Evolutionary conservation across 2,113 vertebrate genomes (phyloP).

Genomic region (Phalacrocorax brasilianus): DNA sequence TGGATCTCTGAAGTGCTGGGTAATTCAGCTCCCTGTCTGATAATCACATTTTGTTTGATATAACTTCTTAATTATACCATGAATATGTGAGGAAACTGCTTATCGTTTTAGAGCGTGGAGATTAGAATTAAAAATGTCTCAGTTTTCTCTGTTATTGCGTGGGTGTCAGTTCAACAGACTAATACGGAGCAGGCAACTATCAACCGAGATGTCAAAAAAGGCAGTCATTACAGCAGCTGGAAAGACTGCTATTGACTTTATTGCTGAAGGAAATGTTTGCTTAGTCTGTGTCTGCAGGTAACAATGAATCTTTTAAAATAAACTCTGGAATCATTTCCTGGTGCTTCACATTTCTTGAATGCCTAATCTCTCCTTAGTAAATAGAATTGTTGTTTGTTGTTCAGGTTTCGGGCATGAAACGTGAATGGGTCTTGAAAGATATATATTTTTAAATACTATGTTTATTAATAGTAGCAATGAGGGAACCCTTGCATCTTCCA

Average conservation of each 20-base stretch:
- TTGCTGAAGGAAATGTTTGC: conserved; percentile 25
- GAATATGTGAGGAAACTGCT: not conserved
- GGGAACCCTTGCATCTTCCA: not conserved
- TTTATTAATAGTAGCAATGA: not conserved
- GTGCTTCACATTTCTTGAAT: not conserved
- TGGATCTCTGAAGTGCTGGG: not conserved
- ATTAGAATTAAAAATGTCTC: not conserved
- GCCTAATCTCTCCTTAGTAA: not conserved
- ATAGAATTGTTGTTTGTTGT: not conserved
- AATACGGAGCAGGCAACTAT: not conserved
- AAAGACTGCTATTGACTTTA: not conserved
- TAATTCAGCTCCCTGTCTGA: not conserved
- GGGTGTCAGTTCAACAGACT: not conserved
- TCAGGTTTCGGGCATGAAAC: not conserved
- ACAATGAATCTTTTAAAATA: conserved; percentile 41
- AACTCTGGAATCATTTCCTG: conserved; percentile 8
- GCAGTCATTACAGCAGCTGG: not conserved
- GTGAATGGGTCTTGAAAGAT: not conserved
- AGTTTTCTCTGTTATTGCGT: not conserved
- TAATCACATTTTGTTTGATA: not conserved
- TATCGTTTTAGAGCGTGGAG: not conserved
- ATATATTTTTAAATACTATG: not conserved
- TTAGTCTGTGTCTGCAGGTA: conserved; percentile 22
- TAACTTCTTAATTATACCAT: not conserved
- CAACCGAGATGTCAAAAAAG: not conserved